Evolutionary conservation across 2,113 vertebrate species (phyloP), one percentile per base, ranked within the genome.

Genomic region (Oplegnathus fasciatus): DNA sequence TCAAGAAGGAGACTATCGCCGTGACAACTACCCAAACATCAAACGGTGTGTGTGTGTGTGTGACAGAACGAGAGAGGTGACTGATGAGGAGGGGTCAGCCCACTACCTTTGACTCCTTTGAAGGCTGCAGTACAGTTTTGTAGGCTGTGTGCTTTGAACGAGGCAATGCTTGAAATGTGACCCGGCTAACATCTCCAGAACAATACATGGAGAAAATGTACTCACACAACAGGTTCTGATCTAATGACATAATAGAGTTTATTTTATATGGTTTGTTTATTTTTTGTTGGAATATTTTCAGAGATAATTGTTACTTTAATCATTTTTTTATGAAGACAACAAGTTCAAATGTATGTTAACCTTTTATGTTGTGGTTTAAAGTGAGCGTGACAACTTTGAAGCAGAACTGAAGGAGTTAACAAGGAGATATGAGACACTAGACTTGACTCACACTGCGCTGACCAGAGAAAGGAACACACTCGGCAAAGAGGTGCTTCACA

Each of bases 1-100:
- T 91, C 97, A 98, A 50, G 97, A 95, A 80, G 98, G 97, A 32
- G 97, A 99, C 92, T 99, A 96, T 91, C 97, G 96, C 52, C 92
- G 96, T n/a, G 97, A 98, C 20, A 99, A 99, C 93, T 99, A 99
- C 82, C 97, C 96, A 86, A 97, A 95, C 93, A 92, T 99, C 20
- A 99, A 98, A 93, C 93, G 96, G 98, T 99, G 79, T 66, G 85
- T 83, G 67, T 70, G 15, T 76, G 24, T 60, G 72, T 55, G 50
- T 40, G 62, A 24, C 26, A 67, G 22, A 58, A 17, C 6, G 0
- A 52, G 28, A 60, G 24, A 18, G 13, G 6, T 32, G 48, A 32
- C 20, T 58, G 26, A 68, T 9, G 11, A n/a, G 18, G 46, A 72
- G n/a, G 20, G n/a, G 5, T 73, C 34, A n/a, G 28, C 14, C 9